phyloP scores from a whole-genome alignment of 2,113 vertebrate genomes.

The Tichodroma muraria region DNA sequence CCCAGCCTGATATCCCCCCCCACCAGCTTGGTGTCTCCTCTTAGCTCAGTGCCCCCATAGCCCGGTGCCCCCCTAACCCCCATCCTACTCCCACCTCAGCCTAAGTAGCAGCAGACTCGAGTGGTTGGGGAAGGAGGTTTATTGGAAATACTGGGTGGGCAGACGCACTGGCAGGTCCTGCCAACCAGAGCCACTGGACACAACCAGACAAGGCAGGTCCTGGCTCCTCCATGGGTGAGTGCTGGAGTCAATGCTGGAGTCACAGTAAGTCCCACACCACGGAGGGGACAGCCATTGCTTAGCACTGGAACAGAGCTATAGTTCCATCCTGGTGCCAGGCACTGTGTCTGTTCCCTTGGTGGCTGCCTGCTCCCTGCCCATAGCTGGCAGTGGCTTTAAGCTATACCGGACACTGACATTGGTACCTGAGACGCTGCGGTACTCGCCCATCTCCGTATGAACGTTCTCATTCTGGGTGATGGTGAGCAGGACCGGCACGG shows the following conservation, averaged over 20 bases:
- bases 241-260: background rate
- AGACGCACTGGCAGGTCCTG: background rate
- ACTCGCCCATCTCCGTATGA: slow-evolving; percentile 38
- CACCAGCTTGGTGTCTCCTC: background rate
- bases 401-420: slow-evolving; percentile 44
- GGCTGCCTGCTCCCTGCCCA: background rate
- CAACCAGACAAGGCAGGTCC: background rate
- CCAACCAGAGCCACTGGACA: background rate
- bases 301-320: background rate
- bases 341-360: too few relatives aligned
- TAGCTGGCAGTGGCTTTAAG: slow-evolving; percentile 13
- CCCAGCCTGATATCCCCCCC: background rate
- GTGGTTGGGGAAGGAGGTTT: background rate
- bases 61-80: background rate
- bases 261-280: background rate
- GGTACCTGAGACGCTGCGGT: slow-evolving; percentile 48
- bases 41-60: too few relatives aligned
- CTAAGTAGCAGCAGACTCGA: background rate
- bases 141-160: background rate
- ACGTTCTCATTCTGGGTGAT: slow-evolving; percentile 42
- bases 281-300: background rate
- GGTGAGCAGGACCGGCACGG: slow-evolving; percentile 46
- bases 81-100: background rate
- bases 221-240: background rate
- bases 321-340: rapidly evolving